Evolutionary conservation across 2,113 vertebrate genomes (phyloP).

Genomic region (Oreotrochilus melanogaster): DNA sequence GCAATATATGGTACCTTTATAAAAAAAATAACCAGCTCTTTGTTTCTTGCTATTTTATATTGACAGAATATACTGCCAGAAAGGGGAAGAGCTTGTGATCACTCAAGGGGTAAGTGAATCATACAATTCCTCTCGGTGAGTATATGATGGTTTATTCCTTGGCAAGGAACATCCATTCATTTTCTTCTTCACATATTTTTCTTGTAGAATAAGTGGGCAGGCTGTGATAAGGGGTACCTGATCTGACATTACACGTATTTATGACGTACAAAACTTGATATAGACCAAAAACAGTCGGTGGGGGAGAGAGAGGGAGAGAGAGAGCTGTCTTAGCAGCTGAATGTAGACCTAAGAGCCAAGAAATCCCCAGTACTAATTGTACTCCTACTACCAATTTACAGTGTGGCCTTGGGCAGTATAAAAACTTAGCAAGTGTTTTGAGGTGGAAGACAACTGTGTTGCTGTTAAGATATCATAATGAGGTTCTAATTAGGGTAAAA

Average conservation of each 20-base stretch:
- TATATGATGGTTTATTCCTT: background rate
- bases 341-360: background rate
- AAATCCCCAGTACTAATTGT: background rate
- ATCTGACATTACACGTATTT: background rate
- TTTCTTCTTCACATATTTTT: background rate
- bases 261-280: constrained; percentile 11
- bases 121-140: background rate
- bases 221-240: background rate
- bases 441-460: constrained; percentile 4
- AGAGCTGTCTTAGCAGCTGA: background rate
- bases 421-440: background rate
- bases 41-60: background rate
- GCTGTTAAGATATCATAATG: constrained; percentile 2
- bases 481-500: constrained; percentile 23
- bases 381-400: background rate
- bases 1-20: background rate
- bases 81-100: background rate
- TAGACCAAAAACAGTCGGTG: background rate
- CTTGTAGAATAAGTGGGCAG: background rate
- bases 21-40: background rate
- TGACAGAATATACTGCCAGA: background rate
- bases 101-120: background rate
- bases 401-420: background rate
- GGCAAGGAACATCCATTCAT: background rate
- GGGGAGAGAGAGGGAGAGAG: background rate